Percentiles rank a stretch among this genome's conserved stretches.
These are phyloP conservation scores for Empis livida DNA, from an alignment of 2,888 invertebrate genomes.

Conservation along the genomic window DNA sequence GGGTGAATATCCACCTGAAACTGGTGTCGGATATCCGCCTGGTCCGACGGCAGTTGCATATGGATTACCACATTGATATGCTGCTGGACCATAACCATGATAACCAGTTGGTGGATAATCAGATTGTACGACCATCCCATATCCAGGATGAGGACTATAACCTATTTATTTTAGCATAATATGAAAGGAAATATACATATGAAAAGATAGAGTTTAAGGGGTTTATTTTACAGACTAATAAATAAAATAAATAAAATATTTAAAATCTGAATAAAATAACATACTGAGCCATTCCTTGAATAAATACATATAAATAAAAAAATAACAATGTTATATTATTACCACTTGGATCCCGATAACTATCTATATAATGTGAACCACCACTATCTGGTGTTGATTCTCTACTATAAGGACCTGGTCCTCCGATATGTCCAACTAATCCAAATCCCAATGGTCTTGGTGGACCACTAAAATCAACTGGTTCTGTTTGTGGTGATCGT, in stretches of 20 bases:
- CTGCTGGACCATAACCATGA: slow-evolving; percentile 54
- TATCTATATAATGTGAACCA: slow-evolving; percentile 78
- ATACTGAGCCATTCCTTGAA: neutral
- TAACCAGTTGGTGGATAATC: slow-evolving; percentile 69
- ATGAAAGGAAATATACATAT: too few relatives aligned
- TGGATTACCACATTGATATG: slow-evolving; percentile 41
- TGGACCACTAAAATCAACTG: slow-evolving; percentile 57
- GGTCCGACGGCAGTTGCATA: slow-evolving; percentile 37
- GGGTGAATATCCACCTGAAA: slow-evolving; percentile 57
- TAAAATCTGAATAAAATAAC: too few relatives aligned
- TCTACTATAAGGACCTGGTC: slow-evolving; percentile 59
- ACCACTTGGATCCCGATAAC: slow-evolving; percentile 78
- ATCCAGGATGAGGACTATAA: slow-evolving; percentile 77
- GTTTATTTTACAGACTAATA: neutral
- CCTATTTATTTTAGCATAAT: slow-evolving; percentile 38
- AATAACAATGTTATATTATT: slow-evolving; percentile 20
- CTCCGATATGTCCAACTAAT: slow-evolving; percentile 43
- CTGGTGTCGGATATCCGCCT: slow-evolving; percentile 53
- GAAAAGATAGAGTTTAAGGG: too few relatives aligned
- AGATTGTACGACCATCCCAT: slow-evolving; percentile 65
- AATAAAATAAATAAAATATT: neutral
- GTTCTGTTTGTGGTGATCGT: slow-evolving; percentile 53
- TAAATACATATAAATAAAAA: neutral
- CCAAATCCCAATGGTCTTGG: slow-evolving; percentile 50
- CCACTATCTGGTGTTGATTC: slow-evolving; percentile 84